Conservation (phyloP, 2,113 vertebrate species). For the Todiramphus saurophagus region DNA sequence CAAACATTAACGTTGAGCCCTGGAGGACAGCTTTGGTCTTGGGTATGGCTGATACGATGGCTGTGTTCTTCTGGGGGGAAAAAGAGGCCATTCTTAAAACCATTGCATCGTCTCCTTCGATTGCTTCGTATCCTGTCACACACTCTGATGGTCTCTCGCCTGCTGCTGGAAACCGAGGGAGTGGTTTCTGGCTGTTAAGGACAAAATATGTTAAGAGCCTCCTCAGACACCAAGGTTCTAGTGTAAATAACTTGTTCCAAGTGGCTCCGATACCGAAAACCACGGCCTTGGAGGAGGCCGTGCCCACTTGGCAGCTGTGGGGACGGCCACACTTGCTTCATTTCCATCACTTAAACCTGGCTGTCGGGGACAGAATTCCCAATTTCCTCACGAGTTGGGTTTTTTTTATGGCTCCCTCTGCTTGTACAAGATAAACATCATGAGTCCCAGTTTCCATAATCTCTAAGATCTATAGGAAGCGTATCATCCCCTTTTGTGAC, state of each 20-base stretch:
- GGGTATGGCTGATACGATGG: background rate
- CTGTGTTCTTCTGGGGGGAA: rapidly evolving
- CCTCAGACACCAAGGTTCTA: background rate
- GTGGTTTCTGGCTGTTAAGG: background rate
- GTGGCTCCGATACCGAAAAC: rapidly evolving
- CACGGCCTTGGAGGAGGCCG: background rate
- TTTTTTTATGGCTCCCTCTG: background rate
- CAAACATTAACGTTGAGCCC: background rate
- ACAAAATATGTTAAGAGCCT: rapidly evolving
- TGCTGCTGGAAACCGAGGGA: rapidly evolving
- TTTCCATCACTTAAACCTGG: background rate
- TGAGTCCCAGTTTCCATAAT: rapidly evolving
- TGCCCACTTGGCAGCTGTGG: background rate
- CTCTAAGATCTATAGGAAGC: too few relatives aligned
- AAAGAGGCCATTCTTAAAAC: too few relatives aligned
- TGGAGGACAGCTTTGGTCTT: background rate
- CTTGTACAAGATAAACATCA: background rate
- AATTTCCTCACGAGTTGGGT: background rate
- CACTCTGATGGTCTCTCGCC: too few relatives aligned
- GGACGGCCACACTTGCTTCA: background rate
- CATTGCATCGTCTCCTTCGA: rapidly evolving
- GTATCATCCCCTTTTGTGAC: background rate
- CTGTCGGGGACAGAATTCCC: background rate
- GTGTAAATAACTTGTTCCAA: background rate
- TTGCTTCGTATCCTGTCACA: rapidly evolving